Conservation (phyloP, 2,888 invertebrate genomes). For the Rhimphoctona megacephalus region DNA sequence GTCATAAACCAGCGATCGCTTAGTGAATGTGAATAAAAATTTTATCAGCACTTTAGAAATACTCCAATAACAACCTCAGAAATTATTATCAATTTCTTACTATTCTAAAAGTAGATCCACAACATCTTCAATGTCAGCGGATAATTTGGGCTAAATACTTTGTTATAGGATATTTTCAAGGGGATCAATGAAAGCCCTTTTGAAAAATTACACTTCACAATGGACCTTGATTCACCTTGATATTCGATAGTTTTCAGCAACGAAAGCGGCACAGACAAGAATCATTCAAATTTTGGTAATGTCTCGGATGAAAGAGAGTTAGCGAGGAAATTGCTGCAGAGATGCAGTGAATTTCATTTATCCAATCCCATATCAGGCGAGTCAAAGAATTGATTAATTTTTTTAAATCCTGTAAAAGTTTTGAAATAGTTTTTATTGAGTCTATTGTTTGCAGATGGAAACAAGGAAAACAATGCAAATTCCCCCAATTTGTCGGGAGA, state of each 20-base stretch:
- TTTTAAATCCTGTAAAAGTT: background rate
- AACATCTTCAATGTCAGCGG: no score
- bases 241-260: slow-evolving; percentile 75
- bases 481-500: slow-evolving; percentile 71
- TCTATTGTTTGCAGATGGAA: slow-evolving; percentile 70
- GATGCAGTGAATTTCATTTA: slow-evolving; percentile 72
- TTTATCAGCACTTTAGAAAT: no score
- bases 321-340: slow-evolving; percentile 79
- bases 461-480: slow-evolving; percentile 80
- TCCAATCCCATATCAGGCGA: slow-evolving; percentile 39
- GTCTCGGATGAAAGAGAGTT: slow-evolving; percentile 75
- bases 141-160: no score
- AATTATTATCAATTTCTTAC: no score
- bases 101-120: no score
- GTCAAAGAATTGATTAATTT: background rate
- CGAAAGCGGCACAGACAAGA: slow-evolving; percentile 64
- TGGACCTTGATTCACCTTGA: background rate
- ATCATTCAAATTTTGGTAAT: slow-evolving; percentile 65
- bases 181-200: no score
- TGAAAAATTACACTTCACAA: no score
- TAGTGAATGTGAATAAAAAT: no score
- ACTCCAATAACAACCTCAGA: no score
- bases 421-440: background rate
- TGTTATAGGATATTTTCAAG: no score
- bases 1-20: no score